Evolutionary conservation across 2,888 invertebrate genomes (phyloP).

Genomic region (Matsumyia berberina): DNA sequence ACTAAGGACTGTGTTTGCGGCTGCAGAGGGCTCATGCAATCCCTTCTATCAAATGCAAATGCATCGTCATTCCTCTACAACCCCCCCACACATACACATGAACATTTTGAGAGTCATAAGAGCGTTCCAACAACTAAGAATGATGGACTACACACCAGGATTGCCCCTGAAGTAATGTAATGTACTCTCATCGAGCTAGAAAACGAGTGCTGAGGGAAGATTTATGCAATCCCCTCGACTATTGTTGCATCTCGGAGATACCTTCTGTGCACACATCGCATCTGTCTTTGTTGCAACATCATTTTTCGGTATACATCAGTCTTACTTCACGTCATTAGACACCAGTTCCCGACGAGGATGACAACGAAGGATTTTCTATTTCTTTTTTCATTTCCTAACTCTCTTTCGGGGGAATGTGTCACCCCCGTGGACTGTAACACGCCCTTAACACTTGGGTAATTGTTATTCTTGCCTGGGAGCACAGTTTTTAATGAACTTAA

Average conservation of each 20-base stretch:
- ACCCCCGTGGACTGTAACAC: constrained; percentile 47
- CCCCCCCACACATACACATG: constrained; percentile 24
- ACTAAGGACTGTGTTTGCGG: constrained; percentile 38
- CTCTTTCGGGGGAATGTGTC: background rate
- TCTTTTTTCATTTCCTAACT: constrained; percentile 22
- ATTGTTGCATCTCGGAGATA: constrained; percentile 54
- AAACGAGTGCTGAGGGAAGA: constrained; percentile 58
- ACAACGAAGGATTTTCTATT: constrained; percentile 26
- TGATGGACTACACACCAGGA: constrained; percentile 69
- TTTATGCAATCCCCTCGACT: constrained; percentile 64
- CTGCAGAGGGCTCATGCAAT: constrained; percentile 43
- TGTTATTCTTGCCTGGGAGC: constrained; percentile 69
- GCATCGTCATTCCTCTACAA: constrained; percentile 25
- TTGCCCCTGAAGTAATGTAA: constrained; percentile 68
- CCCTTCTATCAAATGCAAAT: constrained; percentile 45
- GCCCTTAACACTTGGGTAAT: constrained; percentile 65
- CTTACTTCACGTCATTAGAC: constrained; percentile 65
- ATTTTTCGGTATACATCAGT: constrained; percentile 53
- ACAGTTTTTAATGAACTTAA: constrained; percentile 72
- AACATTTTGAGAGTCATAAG: constrained; percentile 12
- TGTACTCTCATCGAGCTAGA: constrained; percentile 42
- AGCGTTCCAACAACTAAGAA: constrained; percentile 50
- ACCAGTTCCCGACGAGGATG: constrained; percentile 33
- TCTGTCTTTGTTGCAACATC: constrained; percentile 43
- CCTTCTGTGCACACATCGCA: constrained; percentile 14